Conservation (phyloP, 2,888 invertebrate genomes). For the Mantis religiosa region DNA sequence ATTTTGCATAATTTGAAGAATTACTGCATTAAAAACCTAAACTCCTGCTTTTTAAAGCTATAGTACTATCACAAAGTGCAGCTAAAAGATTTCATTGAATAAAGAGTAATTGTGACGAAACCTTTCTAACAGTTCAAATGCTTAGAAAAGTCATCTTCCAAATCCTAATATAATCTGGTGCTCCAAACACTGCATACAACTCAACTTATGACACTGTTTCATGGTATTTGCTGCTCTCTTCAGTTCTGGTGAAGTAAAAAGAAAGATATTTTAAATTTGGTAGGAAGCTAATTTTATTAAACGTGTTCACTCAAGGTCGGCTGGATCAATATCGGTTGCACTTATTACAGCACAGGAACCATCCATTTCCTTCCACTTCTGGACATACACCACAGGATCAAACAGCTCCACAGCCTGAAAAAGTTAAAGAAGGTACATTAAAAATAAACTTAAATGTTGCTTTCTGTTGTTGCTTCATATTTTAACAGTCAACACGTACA, state of each 20-base stretch:
- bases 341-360: conserved; percentile 26
- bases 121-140: no score
- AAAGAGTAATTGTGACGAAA: no score
- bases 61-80: no score
- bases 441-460: background rate
- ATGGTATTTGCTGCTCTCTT: background rate
- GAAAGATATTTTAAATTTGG: background rate
- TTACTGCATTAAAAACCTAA: no score
- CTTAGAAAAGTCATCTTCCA: no score
- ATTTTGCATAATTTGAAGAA: no score
- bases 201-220: background rate
- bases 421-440: background rate
- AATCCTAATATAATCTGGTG: no score
- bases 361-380: conserved; percentile 25
- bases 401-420: conserved; percentile 28
- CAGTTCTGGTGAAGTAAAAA: background rate
- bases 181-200: no score
- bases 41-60: no score
- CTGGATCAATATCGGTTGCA: conserved; percentile 29
- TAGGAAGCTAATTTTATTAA: background rate
- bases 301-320: conserved; percentile 22
- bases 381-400: conserved; percentile 28
- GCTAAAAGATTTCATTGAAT: no score
- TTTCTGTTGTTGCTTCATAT: no score
- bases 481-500: no score